Percentiles rank a stretch among this genome's conserved stretches.
Evolutionary conservation across 2,113 vertebrate genomes (phyloP).

Genomic region (Aramus guarauna): DNA sequence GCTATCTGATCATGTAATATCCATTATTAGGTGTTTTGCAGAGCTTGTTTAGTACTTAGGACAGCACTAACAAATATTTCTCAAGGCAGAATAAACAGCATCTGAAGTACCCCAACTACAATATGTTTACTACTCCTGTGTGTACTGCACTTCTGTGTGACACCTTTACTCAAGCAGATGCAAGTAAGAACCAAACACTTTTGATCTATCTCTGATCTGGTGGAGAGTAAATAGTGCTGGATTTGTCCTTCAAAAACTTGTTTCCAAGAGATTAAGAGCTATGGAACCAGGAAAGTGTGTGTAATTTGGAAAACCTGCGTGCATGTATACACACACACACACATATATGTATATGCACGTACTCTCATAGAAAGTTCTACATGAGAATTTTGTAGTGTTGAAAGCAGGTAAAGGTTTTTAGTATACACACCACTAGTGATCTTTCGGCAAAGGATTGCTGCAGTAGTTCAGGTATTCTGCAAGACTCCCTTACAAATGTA

Average conservation of each 20-base stretch:
- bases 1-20: not conserved
- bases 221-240: not conserved
- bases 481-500: not conserved
- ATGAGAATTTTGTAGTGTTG: not conserved
- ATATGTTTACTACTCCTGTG: not conserved
- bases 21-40: not conserved
- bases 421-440: fast-evolving
- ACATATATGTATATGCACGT: no score
- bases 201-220: not conserved
- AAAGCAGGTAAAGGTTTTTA: not conserved
- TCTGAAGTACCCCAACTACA: not conserved
- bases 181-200: not conserved
- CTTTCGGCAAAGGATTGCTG: not conserved
- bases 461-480: not conserved
- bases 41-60: not conserved
- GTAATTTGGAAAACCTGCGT: not conserved
- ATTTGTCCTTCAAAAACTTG: not conserved
- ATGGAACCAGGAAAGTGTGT: not conserved
- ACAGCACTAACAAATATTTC: not conserved
- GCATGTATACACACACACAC: no score
- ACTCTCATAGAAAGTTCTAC: not conserved
- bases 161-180: not conserved
- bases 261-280: not conserved
- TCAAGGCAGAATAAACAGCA: not conserved
- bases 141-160: not conserved